Conservation (phyloP, 2,888 invertebrate species). For the Stenurella melanura region DNA sequence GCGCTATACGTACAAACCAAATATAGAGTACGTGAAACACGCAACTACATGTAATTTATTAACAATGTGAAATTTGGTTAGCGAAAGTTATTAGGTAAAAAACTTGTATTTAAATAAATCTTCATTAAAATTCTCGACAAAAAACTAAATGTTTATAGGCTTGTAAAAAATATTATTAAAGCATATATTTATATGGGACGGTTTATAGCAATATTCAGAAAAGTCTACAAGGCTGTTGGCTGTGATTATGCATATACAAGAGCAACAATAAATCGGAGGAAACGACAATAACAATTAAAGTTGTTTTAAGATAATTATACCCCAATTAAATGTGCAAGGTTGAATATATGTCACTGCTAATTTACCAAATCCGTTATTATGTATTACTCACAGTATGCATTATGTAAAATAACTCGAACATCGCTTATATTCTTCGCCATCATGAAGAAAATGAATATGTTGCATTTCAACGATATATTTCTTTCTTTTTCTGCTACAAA, state of each 20-base stretch:
- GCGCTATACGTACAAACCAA: neutral
- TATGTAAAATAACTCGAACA: no score
- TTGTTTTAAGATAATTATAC: neutral
- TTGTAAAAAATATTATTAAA: neutral
- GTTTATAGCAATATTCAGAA: neutral
- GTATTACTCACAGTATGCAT: no score
- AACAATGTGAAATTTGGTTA: constrained; percentile 19
- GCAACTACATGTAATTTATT: constrained; percentile 20
- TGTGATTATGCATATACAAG: neutral
- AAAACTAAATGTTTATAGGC: neutral
- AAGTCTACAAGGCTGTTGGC: neutral
- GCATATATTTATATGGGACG: neutral
- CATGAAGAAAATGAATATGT: no score
- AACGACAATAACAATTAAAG: neutral
- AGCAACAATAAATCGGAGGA: neutral
- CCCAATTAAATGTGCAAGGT: no score
- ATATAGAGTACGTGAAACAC: constrained; percentile 15
- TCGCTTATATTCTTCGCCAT: no score
- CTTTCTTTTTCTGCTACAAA: no score
- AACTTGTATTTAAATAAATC: constrained; percentile 7
- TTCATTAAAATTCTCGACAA: neutral
- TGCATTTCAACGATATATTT: no score
- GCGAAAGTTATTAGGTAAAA: neutral
- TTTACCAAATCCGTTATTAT: no score
- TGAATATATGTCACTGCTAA: no score